Percentiles rank a stretch among this genome's conserved stretches.
Conservation (phyloP, 2,113 vertebrate species). For the Regulus satrapa region DNA sequence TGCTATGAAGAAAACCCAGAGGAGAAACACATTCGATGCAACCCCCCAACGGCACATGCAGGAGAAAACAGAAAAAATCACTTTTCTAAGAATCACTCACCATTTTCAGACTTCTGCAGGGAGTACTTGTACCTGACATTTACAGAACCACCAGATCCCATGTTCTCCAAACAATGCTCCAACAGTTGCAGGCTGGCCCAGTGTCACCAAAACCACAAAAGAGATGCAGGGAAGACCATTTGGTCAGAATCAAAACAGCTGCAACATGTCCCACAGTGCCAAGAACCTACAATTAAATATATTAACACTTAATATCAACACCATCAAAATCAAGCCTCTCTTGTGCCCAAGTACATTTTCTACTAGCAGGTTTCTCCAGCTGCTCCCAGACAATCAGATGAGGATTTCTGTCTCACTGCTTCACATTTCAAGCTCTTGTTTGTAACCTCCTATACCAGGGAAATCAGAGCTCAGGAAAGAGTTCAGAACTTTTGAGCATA, state of each 20-base stretch:
- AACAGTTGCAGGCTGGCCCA: not conserved
- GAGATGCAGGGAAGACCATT: not conserved
- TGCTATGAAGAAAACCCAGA: not conserved
- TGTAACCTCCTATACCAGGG: not conserved
- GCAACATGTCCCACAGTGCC: not conserved
- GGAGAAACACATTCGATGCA: not conserved
- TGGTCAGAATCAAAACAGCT: not conserved
- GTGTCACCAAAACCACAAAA: not conserved
- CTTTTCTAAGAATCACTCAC: constrained; percentile 15
- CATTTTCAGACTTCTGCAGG: constrained; percentile 66
- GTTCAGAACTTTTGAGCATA: not conserved
- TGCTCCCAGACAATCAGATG: not conserved
- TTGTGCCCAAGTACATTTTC: not conserved
- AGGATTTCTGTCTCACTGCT: not conserved
- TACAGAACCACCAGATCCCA: constrained; percentile 67
- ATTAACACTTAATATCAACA: not conserved
- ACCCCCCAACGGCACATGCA: not conserved
- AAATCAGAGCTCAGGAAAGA: not conserved
- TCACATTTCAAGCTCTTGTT: not conserved
- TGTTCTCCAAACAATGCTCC: not conserved
- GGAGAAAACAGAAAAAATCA: not conserved
- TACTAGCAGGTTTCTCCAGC: not conserved
- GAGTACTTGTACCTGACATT: constrained; percentile 45
- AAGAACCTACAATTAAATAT: not conserved
- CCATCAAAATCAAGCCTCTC: fast-evolving